Conservation (phyloP, 2,888 invertebrate genomes). For the Punctoribates punctum region DNA sequence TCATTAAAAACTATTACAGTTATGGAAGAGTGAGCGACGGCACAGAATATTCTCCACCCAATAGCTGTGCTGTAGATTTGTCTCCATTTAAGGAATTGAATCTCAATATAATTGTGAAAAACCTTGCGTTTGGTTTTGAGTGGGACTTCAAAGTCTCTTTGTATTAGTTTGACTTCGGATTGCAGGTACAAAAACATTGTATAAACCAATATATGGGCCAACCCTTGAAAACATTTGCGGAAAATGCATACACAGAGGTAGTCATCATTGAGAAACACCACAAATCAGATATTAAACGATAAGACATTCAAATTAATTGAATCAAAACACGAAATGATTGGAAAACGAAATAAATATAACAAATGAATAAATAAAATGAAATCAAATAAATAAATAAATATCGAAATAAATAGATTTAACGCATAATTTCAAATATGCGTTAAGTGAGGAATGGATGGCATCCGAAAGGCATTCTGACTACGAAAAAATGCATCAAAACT, state of each 20-base stretch:
- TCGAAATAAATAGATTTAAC: too few relatives aligned
- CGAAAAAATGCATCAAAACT: not conserved
- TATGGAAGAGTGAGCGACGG: not conserved
- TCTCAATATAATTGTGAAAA: conserved; percentile 13
- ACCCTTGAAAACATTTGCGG: not conserved
- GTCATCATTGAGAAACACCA: conserved; percentile 19
- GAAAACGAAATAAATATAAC: too few relatives aligned
- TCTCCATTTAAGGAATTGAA: conserved; percentile 14
- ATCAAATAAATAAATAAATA: too few relatives aligned
- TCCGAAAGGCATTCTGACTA: conserved; percentile 1
- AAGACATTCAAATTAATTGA: too few relatives aligned
- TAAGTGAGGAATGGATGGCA: conserved; percentile 2
- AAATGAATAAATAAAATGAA: too few relatives aligned
- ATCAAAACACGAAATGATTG: too few relatives aligned
- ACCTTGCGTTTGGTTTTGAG: conserved; percentile 5
- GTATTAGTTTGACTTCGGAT: conserved; percentile 7
- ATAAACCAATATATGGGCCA: conserved; percentile 10
- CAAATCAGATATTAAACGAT: not conserved
- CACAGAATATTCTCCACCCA: conserved; percentile 31
- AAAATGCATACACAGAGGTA: not conserved
- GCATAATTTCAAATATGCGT: too few relatives aligned
- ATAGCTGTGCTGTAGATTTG: conserved; percentile 21
- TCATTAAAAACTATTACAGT: not conserved
- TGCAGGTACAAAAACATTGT: not conserved
- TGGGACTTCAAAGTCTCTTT: conserved; percentile 17